Evolutionary conservation across 2,113 vertebrate genomes (phyloP), one percentile per base, ranked within the genome.

Genomic region (Donacobius atricapilla): DNA sequence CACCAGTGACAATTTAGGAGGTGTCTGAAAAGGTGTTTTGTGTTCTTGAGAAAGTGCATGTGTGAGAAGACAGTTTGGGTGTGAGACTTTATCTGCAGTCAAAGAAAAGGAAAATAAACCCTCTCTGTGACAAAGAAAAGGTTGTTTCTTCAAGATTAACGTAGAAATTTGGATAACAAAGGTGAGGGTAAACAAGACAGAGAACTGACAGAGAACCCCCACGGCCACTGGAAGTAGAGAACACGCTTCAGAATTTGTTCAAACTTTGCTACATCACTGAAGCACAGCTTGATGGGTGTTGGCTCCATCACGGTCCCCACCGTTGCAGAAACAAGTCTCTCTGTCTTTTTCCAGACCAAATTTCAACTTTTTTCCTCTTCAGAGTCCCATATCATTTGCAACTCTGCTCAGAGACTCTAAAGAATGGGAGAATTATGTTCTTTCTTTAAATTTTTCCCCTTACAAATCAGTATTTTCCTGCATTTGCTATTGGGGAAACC

Each of bases 401-500:
- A 10, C 25, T 37, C 37, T 2, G 15, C 58, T 58, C 47, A 22
- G 25, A 39, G 28, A 6, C 51, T 86, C 76, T 57, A n/a, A 69
- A 93, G 40, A 88, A 50, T 33, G 19, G 79, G 60, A 86, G 15
- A 87, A 93, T 95, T 23, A 3, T 69, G 17, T 89, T 60, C 70
- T 89, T 97, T 53, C 80, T 92, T 35, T 37, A 91, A 58, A 75
- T 87, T 94, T 48, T 65, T 42, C 33, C n/a, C 23, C 87, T 89
- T 69, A 65, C 47, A 68, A 94, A 90, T 85, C 42, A 94, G 53
- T 56, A 93, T 93, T 96, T 97, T 96, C 51, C 48, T 91, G 47
- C 87, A 76, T 85, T 82, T 64, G 56, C 83, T 63, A 35, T 80
- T 94, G 79, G 69, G 72, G 96, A 93, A 86, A 87, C 58, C 56